phyloP scores from a whole-genome alignment of 2,888 invertebrate genomes.

The Ectobius pallidus region DNA sequence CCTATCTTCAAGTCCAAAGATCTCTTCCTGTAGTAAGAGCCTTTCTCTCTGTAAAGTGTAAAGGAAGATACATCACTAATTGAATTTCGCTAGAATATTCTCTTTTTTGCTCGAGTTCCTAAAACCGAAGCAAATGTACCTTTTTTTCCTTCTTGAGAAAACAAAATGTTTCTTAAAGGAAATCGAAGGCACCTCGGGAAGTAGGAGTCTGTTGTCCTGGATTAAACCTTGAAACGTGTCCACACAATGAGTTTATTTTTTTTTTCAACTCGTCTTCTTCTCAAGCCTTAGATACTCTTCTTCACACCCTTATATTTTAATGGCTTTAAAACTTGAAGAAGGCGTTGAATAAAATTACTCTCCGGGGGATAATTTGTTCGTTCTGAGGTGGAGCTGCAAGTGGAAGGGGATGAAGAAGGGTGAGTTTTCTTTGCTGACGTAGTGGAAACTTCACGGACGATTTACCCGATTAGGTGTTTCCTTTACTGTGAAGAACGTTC shows the following conservation, averaged over 20 bases:
- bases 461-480: constrained; percentile 42
- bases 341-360: constrained; percentile 41
- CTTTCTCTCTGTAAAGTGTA: too few relatives aligned
- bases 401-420: neutral
- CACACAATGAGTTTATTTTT: neutral
- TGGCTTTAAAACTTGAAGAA: constrained; percentile 40
- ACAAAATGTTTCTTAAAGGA: too few relatives aligned
- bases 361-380: constrained; percentile 40
- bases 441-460: constrained; percentile 42
- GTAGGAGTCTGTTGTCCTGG: too few relatives aligned
- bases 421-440: constrained; percentile 38
- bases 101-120: too few relatives aligned
- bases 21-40: too few relatives aligned
- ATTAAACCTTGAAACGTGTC: neutral
- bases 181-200: too few relatives aligned
- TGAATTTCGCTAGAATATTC: too few relatives aligned
- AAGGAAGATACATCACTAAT: too few relatives aligned
- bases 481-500: constrained; percentile 33
- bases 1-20: too few relatives aligned
- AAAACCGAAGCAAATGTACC: too few relatives aligned
- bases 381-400: constrained; percentile 16
- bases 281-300: neutral
- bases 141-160: too few relatives aligned
- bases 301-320: constrained; percentile 39
- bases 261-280: neutral